phyloP scores from a whole-genome alignment of 1,140 invertebrate species.

The Zaprionus lachaisei region DNA sequence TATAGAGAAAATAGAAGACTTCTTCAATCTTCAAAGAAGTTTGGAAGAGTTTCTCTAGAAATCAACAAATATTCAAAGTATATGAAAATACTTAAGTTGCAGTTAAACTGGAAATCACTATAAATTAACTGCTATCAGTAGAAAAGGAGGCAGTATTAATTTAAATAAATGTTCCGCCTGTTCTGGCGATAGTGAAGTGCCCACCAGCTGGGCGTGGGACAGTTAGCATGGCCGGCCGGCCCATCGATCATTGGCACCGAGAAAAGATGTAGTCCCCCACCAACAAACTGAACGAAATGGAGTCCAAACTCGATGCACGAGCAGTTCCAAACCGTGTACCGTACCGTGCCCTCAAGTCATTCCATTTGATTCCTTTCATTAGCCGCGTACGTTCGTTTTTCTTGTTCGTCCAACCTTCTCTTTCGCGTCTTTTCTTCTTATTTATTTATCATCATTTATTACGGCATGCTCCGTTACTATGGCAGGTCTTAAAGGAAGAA shows the following conservation, averaged over 20 bases:
- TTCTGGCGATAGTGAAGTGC: neutral
- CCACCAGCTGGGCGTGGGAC: neutral
- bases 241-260: slow-evolving; percentile 35
- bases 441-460: slow-evolving; percentile 82
- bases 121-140: slow-evolving; percentile 16
- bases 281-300: neutral
- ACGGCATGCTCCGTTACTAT: slow-evolving; percentile 47
- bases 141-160: neutral
- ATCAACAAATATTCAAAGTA: slow-evolving; percentile 1
- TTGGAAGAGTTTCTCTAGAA: neutral
- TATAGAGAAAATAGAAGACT: neutral
- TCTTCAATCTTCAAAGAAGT: neutral
- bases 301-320: neutral
- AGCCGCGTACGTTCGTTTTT: slow-evolving; percentile 30
- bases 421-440: slow-evolving; percentile 56
- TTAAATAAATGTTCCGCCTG: slow-evolving; percentile 35
- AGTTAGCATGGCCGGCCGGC: neutral
- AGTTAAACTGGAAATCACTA: neutral
- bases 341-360: slow-evolving; percentile 14
- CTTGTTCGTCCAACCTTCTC: slow-evolving; percentile 53
- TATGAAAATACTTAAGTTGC: neutral
- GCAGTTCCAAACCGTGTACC: slow-evolving; percentile 1
- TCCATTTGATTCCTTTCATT: slow-evolving; percentile 54
- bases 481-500: slow-evolving; percentile 48
- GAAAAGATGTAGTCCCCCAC: neutral